A percentile compares a stretch with the other conserved stretches of the same genome.
phyloP scores from a whole-genome alignment of 2,113 vertebrate species.

The Motacilla tschutschensis region DNA sequence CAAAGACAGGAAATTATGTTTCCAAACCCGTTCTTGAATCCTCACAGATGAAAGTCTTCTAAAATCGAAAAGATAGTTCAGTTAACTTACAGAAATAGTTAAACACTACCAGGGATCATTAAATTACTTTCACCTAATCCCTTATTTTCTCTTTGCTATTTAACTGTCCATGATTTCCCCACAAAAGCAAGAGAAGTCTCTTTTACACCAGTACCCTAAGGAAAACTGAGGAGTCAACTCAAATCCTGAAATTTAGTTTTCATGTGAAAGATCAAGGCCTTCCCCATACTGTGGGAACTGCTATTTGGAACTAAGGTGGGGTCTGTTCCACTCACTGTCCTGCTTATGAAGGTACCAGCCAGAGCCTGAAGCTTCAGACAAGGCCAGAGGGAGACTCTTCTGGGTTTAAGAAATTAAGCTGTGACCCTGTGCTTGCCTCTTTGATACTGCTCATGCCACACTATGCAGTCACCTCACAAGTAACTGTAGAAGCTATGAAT shows the following conservation, averaged over 20 bases:
- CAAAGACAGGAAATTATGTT: not conserved
- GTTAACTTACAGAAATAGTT: not conserved
- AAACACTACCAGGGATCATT: not conserved
- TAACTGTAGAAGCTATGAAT: not conserved
- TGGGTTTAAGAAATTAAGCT: not conserved
- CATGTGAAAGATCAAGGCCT: not conserved
- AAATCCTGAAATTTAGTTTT: not conserved
- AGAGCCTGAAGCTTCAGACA: not conserved
- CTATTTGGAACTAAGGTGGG: not conserved
- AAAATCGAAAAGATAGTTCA: not conserved
- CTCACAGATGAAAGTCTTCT: not conserved
- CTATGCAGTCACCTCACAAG: not conserved
- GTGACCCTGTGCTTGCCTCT: not conserved
- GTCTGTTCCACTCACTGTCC: not conserved
- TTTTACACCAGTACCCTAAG: not conserved
- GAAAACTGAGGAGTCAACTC: not conserved
- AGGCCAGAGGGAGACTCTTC: not conserved
- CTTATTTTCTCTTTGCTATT: not conserved
- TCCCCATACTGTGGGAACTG: not conserved
- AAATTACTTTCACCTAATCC: not conserved
- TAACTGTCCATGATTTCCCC: not conserved
- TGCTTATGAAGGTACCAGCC: not conserved
- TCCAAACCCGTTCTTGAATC: not conserved
- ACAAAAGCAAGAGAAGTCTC: not conserved
- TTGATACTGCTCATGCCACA: not conserved